Evolutionary conservation across 2,888 invertebrate species (phyloP).

Genomic region (Tridacna crocea): DNA sequence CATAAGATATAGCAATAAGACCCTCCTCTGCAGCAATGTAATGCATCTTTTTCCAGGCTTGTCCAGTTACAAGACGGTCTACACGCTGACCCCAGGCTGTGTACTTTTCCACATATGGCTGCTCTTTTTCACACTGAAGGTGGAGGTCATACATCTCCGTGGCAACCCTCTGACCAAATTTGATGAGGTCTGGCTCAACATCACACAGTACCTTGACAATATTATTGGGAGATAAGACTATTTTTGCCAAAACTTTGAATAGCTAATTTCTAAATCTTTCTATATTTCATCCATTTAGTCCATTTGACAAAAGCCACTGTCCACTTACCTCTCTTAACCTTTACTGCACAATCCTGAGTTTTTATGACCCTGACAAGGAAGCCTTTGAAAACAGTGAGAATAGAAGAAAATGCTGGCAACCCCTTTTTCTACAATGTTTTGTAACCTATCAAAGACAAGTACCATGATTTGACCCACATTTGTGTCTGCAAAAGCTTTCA

Average conservation of each 20-base stretch:
- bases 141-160: constrained; percentile 85
- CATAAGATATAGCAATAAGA: constrained; percentile 85
- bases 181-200: constrained; percentile 84
- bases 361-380: too few relatives aligned
- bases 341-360: too few relatives aligned
- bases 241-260: not conserved
- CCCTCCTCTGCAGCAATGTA: constrained; percentile 86
- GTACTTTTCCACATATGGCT: constrained; percentile 85
- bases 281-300: not conserved
- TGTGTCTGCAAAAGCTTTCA: too few relatives aligned
- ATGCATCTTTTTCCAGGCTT: constrained; percentile 86
- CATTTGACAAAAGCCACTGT: too few relatives aligned
- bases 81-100: constrained; percentile 86
- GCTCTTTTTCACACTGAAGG: constrained; percentile 85
- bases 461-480: too few relatives aligned
- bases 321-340: too few relatives aligned
- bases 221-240: not conserved
- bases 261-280: not conserved
- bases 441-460: too few relatives aligned
- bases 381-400: too few relatives aligned
- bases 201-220: constrained; percentile 74
- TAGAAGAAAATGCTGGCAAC: too few relatives aligned
- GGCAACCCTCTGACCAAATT: constrained; percentile 85
- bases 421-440: too few relatives aligned
- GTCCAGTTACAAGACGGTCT: constrained; percentile 85